Evolutionary conservation across 2,888 invertebrate genomes (phyloP).

Genomic region (Brassicogethes aeneus): DNA sequence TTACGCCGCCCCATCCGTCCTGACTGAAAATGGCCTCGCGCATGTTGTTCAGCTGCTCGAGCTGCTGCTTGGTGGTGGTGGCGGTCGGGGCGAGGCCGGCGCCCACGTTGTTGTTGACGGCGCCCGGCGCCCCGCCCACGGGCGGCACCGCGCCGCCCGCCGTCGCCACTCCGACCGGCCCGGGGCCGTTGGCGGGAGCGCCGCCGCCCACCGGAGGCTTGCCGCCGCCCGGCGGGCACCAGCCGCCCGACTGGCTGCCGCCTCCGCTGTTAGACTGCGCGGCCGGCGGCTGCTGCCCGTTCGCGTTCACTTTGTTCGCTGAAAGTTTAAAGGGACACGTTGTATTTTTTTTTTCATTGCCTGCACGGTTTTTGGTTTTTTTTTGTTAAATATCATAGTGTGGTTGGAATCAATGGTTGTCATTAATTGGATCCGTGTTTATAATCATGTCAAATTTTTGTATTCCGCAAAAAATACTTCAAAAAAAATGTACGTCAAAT

Average conservation of each 20-base stretch:
- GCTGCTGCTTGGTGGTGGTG: slow-evolving; percentile 68
- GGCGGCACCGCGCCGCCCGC: slow-evolving; percentile 20
- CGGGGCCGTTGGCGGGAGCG: slow-evolving; percentile 4
- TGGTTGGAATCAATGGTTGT: background rate
- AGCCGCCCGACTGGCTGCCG: slow-evolving; percentile 23
- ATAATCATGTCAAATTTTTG: background rate
- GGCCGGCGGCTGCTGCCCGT: slow-evolving; percentile 43
- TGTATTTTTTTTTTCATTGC: background rate
- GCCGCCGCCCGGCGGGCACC: slow-evolving; percentile 12
- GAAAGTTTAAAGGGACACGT: slow-evolving; percentile 23
- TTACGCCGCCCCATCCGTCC: slow-evolving; percentile 90
- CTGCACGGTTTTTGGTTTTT: background rate
- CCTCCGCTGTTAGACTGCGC: slow-evolving; percentile 39
- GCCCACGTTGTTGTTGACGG: slow-evolving; percentile 37
- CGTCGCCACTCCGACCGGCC: slow-evolving; percentile 17
- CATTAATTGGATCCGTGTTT: slow-evolving; percentile 3
- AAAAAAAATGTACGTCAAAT: slow-evolving; percentile 1
- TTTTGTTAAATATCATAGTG: background rate
- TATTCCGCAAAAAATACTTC: slow-evolving; percentile 6
- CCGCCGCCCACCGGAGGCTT: slow-evolving; percentile 17
- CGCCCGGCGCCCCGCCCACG: slow-evolving; percentile 13
- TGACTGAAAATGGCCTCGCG: slow-evolving; percentile 84
- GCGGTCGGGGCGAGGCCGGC: slow-evolving; percentile 41
- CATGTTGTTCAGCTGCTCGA: slow-evolving; percentile 86
- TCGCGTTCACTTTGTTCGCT: slow-evolving; percentile 40